Evolutionary conservation across 2,888 invertebrate species (phyloP).

Genomic region (Physocephala rufipes): DNA sequence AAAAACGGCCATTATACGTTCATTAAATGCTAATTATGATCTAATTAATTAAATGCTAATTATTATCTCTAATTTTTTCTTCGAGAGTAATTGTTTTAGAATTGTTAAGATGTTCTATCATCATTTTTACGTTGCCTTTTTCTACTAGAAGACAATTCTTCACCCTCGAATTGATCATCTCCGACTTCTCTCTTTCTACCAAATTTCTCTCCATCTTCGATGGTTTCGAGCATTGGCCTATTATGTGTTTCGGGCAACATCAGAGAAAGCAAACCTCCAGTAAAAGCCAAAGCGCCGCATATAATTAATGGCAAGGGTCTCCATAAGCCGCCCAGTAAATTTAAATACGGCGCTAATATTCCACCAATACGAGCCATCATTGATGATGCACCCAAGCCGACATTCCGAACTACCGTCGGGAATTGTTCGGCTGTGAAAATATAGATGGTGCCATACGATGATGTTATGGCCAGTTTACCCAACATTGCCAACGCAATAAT

Average conservation of each 20-base stretch:
- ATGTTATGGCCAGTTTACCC: slow-evolving; percentile 77
- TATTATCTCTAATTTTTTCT: too few species aligned
- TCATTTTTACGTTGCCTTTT: not conserved
- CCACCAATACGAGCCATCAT: slow-evolving; percentile 87
- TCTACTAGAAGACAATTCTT: slow-evolving; percentile 53
- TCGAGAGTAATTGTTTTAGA: too few species aligned
- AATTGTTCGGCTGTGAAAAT: slow-evolving; percentile 80
- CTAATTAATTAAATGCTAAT: too few species aligned
- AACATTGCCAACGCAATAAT: slow-evolving; percentile 74
- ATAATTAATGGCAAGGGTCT: slow-evolving; percentile 77
- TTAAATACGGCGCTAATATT: slow-evolving; percentile 77
- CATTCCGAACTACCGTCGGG: slow-evolving; percentile 82
- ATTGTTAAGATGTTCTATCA: not conserved
- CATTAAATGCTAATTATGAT: too few species aligned
- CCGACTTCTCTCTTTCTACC: slow-evolving; percentile 62
- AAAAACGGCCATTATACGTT: too few species aligned
- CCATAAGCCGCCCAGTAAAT: slow-evolving; percentile 72
- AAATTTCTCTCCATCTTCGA: slow-evolving; percentile 80
- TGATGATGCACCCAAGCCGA: slow-evolving; percentile 86
- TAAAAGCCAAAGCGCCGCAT: slow-evolving; percentile 77
- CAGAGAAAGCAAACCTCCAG: slow-evolving; percentile 77
- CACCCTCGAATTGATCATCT: slow-evolving; percentile 42
- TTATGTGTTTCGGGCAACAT: slow-evolving; percentile 83
- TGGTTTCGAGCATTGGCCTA: slow-evolving; percentile 80
- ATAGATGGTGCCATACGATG: slow-evolving; percentile 78